Percentiles rank a stretch among this genome's conserved stretches.
Conservation (phyloP, 2,888 invertebrate genomes). For the Drosophila villosipedis region DNA sequence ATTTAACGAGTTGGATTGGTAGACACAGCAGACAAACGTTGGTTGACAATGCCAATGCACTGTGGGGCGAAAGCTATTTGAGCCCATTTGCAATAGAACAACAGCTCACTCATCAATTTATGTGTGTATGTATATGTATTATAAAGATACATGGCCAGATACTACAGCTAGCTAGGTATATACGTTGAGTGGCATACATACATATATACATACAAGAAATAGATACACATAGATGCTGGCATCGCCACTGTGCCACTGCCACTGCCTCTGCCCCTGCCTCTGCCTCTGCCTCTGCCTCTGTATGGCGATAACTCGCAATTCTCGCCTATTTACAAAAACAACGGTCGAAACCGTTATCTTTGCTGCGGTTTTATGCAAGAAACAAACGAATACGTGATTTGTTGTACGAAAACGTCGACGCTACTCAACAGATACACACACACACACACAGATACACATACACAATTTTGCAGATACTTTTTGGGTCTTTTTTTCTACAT, state of each 20-base stretch:
- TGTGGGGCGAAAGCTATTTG: constrained; percentile 32
- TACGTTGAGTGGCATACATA: background rate
- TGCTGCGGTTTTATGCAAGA: constrained; percentile 58
- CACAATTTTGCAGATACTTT: constrained; percentile 28
- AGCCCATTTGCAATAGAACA: constrained; percentile 51
- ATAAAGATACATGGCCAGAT: background rate
- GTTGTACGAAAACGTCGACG: constrained; percentile 34
- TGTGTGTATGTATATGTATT: constrained; percentile 36
- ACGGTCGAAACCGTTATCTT: constrained; percentile 52
- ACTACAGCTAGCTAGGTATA: constrained; percentile 20
- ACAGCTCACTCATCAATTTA: constrained; percentile 49
- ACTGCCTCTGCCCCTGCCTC: background rate
- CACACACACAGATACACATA: constrained; percentile 20
- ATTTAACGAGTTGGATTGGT: constrained; percentile 29
- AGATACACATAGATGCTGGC: background rate
- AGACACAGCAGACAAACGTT: background rate
- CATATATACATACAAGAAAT: constrained; percentile 2
- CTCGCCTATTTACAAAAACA: constrained; percentile 13
- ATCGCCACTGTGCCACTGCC: background rate
- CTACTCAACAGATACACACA: constrained; percentile 24
- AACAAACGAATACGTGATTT: constrained; percentile 64
- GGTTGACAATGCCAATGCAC: constrained; percentile 45
- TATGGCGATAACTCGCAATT: constrained; percentile 21
- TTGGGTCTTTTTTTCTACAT: constrained; percentile 5
- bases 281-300: background rate